Base-by-base conservation (phyloP, 1,140 invertebrate species). In the Triops longicaudatus region DNA sequence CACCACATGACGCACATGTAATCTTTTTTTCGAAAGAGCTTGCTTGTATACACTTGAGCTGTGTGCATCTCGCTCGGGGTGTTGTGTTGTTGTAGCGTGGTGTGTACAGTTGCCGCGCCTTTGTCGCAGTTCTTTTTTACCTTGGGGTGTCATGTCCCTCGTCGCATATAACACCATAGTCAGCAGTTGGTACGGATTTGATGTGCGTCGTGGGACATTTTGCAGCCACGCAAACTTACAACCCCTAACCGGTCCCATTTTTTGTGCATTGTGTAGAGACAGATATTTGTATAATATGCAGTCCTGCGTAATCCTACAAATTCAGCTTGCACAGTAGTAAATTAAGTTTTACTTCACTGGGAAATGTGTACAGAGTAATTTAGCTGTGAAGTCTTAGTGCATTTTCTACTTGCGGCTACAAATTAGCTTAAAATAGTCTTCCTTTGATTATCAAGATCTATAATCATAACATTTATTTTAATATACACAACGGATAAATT, bases 131-230 rank as follows among this genome's bases (percentile, higher is more conserved):
- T 63, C 22, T 63, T n/a, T 11, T 63, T 63, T 63, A 37, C 31
- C 31, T 37, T 37, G 31, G 31, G 50, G 50, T 63, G 6, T 63
- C 22, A 63, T 17, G 22, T 22, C 50, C 50, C 14, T 63, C 10
- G 50, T 63, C 50, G 50, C 22, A 63, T 63, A 63, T 63, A 63
- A 63, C 50, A 63, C 50, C 50, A 63, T 14, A 63, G 22, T 63
- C 50, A 63, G 50, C 50, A 63, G 50, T 63, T 63, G 50, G 50
- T 63, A 63, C n/a, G 50, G 50, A 63, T 63, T 63, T 63, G 50
- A 63, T 63, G 50, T 63, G 50, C 22, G 50, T 63, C 50, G 50
- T 63, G 50, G 50, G 50, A 63, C 50, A 63, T 63, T 63, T 63
- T 63, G 50, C 50, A 63, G 50, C 50, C 50, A 63, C 22, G 50